Base-by-base conservation (phyloP, 2,113 vertebrate genomes). In the Myanophis thanlyinensis region DNA sequence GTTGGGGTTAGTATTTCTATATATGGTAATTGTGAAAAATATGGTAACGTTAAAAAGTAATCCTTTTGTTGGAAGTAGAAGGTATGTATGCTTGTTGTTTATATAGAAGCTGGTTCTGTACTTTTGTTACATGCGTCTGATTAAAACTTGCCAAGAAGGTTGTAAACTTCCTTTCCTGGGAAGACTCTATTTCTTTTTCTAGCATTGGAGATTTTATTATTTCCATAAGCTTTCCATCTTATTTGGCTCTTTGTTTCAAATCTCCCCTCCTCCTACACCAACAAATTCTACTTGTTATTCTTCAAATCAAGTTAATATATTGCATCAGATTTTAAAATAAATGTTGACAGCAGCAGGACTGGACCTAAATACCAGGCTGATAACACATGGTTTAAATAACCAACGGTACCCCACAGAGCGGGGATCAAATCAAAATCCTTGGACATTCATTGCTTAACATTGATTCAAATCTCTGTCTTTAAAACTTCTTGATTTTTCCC, bases 171-270 rank as follows among this genome's bases (percentile, higher is more conserved):
- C 95, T 96, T 95, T 95, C 95, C 94, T 87, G 94, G 94, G 96
- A 91, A 94, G 92, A 93, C 89, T 93, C 92, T 93, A 93, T 96
- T 96, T 97, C 93, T 93, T 96, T 94, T 94, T 94, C 93, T 94
- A 95, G 86, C 89, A 94, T 94, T 97, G 95, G 88, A 91, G 88
- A 53, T 95, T 96, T 97, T 97, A 97, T 97, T 96, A 94, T 97
- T 98, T 97, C 97, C 97, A 94, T 96, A 97, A 97, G 95, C 95
- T 97, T 95, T 97, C 94, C 93, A 11, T 94, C 94, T 97, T 86
- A 95, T 93, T 93, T 89, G 94, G 54, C 87, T 73, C 89, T 96
- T 95, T 96, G 95, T 97, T 98, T 97, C 95, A 96, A 93, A 94
- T 94, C 94, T 7, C 59, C 47, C 46, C 56, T n/a, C 85, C 54